A percentile compares a stretch with the other conserved stretches of the same genome.
Conservation (phyloP, 2,888 invertebrate genomes). For the Microplitis manilae region DNA sequence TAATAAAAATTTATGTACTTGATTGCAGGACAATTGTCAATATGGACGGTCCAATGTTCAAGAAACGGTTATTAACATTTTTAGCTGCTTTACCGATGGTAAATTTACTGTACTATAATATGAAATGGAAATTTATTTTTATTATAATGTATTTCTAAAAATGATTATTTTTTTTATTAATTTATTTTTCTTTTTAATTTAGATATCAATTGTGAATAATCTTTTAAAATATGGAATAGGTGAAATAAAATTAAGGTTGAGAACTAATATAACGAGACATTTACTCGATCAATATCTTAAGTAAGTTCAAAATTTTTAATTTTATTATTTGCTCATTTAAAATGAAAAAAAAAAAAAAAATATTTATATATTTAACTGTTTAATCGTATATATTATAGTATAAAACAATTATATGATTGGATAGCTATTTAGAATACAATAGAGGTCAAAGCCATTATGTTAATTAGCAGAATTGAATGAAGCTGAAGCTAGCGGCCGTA, state of each 20-base stretch:
- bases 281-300: constrained; percentile 93
- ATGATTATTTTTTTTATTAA: constrained; percentile 50
- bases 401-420: not conserved
- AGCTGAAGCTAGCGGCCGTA: no score
- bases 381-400: not conserved
- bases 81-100: constrained; percentile 90
- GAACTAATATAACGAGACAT: constrained; percentile 90
- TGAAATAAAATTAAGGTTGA: constrained; percentile 90
- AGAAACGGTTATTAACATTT: constrained; percentile 82
- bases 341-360: not conserved
- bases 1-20: constrained; percentile 53
- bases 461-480: constrained; percentile 15
- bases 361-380: not conserved
- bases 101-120: constrained; percentile 65
- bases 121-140: not conserved
- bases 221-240: constrained; percentile 95
- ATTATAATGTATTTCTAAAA: not conserved
- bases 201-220: constrained; percentile 95
- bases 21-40: constrained; percentile 90
- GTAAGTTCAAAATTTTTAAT: constrained; percentile 74
- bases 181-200: constrained; percentile 63
- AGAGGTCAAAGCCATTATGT: constrained; percentile 16
- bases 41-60: constrained; percentile 85
- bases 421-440: not conserved
- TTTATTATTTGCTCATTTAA: not conserved